These are phyloP conservation scores for Halcyon malimbica DNA, from an alignment of 2,113 vertebrate genomes.

Conservation along the genomic window DNA sequence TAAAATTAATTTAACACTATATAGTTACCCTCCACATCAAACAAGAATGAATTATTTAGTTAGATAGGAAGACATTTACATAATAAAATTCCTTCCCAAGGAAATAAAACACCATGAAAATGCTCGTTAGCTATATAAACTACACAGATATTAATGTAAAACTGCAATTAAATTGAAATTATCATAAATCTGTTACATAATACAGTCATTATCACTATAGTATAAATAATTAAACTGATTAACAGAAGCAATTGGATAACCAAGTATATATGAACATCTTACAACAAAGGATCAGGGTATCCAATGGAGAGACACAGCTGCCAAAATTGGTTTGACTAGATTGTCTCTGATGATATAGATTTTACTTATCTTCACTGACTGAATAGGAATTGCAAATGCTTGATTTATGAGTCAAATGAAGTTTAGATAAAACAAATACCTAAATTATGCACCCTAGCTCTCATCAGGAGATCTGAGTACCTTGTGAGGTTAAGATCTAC, in stretches of 20 bases:
- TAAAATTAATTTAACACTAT: constrained; percentile 46
- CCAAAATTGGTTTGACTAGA: neutral
- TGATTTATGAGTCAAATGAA: neutral
- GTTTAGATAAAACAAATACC: neutral
- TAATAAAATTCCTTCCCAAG: constrained; percentile 22
- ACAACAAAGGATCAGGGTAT: neutral
- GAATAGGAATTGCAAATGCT: neutral
- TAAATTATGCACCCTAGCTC: neutral
- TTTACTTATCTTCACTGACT: neutral
- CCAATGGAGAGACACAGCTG: neutral
- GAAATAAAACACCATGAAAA: constrained; percentile 53
- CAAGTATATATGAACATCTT: neutral
- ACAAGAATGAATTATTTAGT: constrained; percentile 57
- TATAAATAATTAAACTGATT: neutral
- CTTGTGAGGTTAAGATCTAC: neutral
- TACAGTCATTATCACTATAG: neutral
- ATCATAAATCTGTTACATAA: constrained; percentile 22
- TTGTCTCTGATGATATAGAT: neutral
- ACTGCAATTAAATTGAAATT: constrained; percentile 39
- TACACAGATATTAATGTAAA: constrained; percentile 37
- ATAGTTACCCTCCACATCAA: constrained; percentile 50
- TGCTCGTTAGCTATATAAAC: neutral
- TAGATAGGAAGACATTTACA: constrained; percentile 50
- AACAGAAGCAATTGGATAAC: neutral
- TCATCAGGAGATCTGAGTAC: neutral